phyloP scores from a whole-genome alignment of 2,113 vertebrate species.

The Alethe diademata region DNA sequence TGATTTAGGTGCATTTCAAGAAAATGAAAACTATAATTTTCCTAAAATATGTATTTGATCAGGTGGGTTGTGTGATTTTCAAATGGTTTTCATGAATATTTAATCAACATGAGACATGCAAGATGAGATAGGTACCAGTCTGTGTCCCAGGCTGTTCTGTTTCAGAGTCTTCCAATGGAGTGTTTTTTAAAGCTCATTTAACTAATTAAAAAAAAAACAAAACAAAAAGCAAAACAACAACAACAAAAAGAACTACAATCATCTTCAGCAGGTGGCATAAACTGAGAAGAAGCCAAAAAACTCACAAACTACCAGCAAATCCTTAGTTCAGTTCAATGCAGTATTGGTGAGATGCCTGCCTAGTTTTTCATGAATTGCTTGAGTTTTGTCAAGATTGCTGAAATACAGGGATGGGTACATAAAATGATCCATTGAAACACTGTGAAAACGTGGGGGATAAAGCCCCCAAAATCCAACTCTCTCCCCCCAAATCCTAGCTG shows the following conservation, averaged over 20 bases:
- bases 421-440: not conserved
- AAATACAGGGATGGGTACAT: not conserved
- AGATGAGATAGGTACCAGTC: slow-evolving; percentile 10
- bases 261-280: slow-evolving; percentile 20
- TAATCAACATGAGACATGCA: not conserved
- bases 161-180: not conserved
- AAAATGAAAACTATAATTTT: not conserved
- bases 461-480: not conserved
- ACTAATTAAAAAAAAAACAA: not conserved
- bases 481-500: not conserved
- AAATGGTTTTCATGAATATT: slow-evolving; percentile 44
- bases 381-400: not conserved
- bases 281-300: slow-evolving; percentile 3
- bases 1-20: not conserved
- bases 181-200: not conserved
- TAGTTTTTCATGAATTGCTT: not conserved
- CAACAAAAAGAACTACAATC: not conserved
- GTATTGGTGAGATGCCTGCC: not conserved
- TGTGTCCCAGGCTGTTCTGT: slow-evolving; percentile 18
- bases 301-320: not conserved
- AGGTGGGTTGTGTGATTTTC: slow-evolving; percentile 11
- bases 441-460: not conserved
- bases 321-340: not conserved
- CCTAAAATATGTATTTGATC: not conserved
- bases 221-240: no score